Evolutionary conservation across 2,113 vertebrate genomes (phyloP).

Genomic region (Percina caprodes): DNA sequence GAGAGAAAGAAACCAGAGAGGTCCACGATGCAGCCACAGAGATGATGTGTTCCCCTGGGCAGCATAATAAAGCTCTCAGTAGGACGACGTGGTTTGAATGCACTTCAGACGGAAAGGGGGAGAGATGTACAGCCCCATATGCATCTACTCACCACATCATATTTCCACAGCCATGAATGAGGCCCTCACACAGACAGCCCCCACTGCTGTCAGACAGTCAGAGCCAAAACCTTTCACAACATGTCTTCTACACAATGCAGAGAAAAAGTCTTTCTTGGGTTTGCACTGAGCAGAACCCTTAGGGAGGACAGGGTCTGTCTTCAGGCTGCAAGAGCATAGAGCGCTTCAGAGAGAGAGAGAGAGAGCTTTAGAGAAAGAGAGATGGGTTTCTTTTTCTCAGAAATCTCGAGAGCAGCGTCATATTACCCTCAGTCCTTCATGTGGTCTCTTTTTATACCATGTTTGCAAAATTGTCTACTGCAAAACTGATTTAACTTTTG

Average conservation of each 20-base stretch:
- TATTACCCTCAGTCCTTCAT: conserved; percentile 67
- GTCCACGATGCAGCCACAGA: conserved; percentile 61
- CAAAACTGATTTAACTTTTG: conserved; percentile 64
- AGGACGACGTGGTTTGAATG: conserved; percentile 76
- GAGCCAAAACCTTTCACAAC: conserved; percentile 71
- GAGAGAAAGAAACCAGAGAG: conserved; percentile 45
- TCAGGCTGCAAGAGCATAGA: conserved; percentile 32
- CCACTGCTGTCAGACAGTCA: conserved; percentile 60
- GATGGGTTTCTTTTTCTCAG: conserved; percentile 69
- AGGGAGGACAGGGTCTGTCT: conserved; percentile 57
- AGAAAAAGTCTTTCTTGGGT: conserved; percentile 64
- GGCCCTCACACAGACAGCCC: conserved; percentile 70
- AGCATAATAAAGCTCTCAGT: conserved; percentile 76
- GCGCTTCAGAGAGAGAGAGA: conserved; percentile 22
- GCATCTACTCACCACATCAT: conserved; percentile 79
- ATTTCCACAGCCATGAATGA: conserved; percentile 79
- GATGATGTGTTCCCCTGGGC: conserved; percentile 66
- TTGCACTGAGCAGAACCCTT: conserved; percentile 57
- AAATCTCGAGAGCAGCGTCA: conserved; percentile 68
- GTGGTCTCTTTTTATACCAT: conserved; percentile 72
- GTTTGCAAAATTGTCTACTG: conserved; percentile 56
- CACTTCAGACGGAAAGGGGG: conserved; percentile 71
- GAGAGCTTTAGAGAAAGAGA: conserved; percentile 50
- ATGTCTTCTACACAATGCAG: conserved; percentile 66
- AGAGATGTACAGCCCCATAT: conserved; percentile 71